A percentile compares a stretch with the other conserved stretches of the same genome.
These are phyloP conservation scores for Ailuropoda melanoleuca DNA, from an alignment of 2,113 vertebrate genomes.

Conservation along the genomic window DNA sequence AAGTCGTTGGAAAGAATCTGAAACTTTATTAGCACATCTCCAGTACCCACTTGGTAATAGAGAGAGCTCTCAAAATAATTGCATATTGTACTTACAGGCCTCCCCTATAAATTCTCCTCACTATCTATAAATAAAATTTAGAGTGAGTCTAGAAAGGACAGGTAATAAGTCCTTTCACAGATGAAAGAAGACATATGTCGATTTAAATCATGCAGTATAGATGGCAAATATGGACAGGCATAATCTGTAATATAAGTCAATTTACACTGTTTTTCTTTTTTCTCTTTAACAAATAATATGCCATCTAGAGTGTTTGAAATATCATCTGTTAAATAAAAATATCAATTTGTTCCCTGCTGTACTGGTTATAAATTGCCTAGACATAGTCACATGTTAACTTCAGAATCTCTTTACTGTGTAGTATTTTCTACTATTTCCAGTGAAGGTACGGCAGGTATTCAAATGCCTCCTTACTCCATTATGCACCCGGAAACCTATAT, in stretches of 20 bases:
- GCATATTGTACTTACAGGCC: neutral
- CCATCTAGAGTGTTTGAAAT: conserved; percentile 30
- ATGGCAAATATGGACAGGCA: conserved; percentile 31
- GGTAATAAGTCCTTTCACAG: conserved; percentile 47
- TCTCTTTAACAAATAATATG: conserved; percentile 54
- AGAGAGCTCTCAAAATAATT: conserved; percentile 38
- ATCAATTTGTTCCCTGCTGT: neutral
- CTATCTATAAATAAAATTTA: conserved; percentile 64
- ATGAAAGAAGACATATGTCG: conserved; percentile 54
- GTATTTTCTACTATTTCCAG: conserved; percentile 32
- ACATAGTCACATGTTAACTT: neutral
- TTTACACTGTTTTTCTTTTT: conserved; percentile 43
- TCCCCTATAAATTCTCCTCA: neutral
- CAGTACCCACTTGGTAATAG: neutral
- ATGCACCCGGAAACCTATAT: neutral
- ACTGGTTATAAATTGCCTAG: conserved; percentile 33
- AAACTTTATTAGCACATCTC: neutral
- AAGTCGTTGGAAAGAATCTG: conserved; percentile 1
- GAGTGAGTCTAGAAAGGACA: conserved; percentile 5
- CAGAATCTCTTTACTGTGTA: conserved; percentile 30
- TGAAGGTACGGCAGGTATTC: neutral
- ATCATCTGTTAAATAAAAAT: conserved; percentile 65
- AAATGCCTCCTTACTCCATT: neutral
- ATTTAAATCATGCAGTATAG: conserved; percentile 54
- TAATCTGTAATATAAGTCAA: conserved; percentile 49